Evolutionary conservation across 2,888 invertebrate species (phyloP).

Genomic region (Phengaris alcon): DNA sequence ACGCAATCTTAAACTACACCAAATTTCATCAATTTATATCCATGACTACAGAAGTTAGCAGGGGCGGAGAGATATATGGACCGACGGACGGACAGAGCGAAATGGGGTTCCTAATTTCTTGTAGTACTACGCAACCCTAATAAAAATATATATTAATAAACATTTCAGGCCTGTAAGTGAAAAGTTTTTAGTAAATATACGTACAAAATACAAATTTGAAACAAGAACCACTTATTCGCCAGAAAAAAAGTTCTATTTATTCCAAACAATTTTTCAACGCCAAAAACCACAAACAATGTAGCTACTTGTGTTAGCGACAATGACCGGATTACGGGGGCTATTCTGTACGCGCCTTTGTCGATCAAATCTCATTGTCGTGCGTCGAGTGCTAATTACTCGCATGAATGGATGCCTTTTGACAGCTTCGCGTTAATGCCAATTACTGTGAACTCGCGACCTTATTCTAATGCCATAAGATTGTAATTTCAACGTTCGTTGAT

Average conservation of each 20-base stretch:
- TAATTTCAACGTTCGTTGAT: constrained; percentile 40
- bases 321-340: constrained; percentile 52
- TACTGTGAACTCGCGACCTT: background rate
- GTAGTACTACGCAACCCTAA: too few relatives aligned
- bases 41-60: too few relatives aligned
- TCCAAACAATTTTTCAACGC: background rate
- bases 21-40: too few relatives aligned
- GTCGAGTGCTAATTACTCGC: constrained; percentile 63
- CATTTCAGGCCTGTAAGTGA: too few relatives aligned
- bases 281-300: constrained; percentile 8
- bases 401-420: constrained; percentile 58
- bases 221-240: background rate
- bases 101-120: too few relatives aligned
- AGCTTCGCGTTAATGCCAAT: constrained; percentile 33
- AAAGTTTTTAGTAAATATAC: background rate
- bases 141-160: too few relatives aligned
- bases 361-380: constrained; percentile 54
- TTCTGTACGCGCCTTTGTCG: constrained; percentile 54
- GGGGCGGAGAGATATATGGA: too few relatives aligned
- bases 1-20: too few relatives aligned
- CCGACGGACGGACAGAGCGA: too few relatives aligned
- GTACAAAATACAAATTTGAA: background rate
- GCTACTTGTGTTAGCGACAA: constrained; percentile 36
- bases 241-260: background rate
- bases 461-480: background rate